phyloP scores from a whole-genome alignment of 2,113 vertebrate genomes.

The Cynoglossus semilaevis region DNA sequence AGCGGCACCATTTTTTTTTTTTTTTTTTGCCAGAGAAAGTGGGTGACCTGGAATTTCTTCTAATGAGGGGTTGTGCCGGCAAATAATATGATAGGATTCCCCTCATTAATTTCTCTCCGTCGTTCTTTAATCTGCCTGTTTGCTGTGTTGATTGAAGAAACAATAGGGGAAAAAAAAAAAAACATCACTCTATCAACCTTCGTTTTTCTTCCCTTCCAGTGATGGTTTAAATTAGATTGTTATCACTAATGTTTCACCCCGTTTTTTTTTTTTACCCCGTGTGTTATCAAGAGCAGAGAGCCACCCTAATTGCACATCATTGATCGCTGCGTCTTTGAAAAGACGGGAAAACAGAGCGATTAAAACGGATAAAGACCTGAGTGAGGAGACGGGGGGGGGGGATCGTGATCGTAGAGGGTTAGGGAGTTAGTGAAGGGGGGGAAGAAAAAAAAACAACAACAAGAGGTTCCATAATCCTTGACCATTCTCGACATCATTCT shows the following conservation, averaged over 20 bases:
- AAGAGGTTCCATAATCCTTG: conserved; percentile 33
- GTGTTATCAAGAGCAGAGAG: conserved; percentile 17
- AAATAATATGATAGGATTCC: conserved; percentile 62
- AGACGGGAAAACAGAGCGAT: background rate
- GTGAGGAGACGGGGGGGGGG: background rate
- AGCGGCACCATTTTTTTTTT: conserved; percentile 33
- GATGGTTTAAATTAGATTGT: conserved; percentile 4
- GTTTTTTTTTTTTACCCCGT: conserved; percentile 11
- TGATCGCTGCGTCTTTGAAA: conserved; percentile 18
- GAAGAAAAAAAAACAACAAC: too few species aligned
- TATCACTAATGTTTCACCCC: conserved; percentile 2
- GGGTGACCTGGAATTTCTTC: conserved; percentile 76
- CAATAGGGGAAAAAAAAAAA: conserved; percentile 18
- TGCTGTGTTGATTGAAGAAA: conserved; percentile 23
- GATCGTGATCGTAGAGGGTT: background rate
- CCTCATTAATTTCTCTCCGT: conserved; percentile 44
- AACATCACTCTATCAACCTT: background rate
- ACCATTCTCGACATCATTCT: conserved; percentile 3
- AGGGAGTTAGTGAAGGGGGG: too few species aligned
- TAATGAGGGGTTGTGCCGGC: conserved; percentile 67
- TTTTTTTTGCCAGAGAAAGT: conserved; percentile 70
- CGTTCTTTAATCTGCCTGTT: conserved; percentile 24
- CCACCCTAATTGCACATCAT: conserved; percentile 15
- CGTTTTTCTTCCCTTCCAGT: background rate
- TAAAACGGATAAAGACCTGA: background rate